A percentile compares a stretch with the other conserved stretches of the same genome.
Evolutionary conservation across 2,113 vertebrate species (phyloP).

Genomic region (Neogale vison): DNA sequence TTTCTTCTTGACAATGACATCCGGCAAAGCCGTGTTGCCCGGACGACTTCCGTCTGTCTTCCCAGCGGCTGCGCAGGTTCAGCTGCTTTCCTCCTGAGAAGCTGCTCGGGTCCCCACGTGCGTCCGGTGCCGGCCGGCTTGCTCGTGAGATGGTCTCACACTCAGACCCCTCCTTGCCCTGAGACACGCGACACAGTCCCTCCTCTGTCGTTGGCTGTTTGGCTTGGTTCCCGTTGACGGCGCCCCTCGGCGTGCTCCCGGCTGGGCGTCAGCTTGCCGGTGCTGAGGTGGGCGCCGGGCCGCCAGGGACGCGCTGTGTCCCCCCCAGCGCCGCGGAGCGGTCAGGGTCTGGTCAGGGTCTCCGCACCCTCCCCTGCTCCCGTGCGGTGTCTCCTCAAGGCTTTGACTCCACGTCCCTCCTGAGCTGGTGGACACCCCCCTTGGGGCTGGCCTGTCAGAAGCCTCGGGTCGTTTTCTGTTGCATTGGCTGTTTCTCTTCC

Average conservation of each 20-base stretch:
- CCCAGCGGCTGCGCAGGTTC: too few relatives aligned
- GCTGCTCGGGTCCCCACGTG: neutral
- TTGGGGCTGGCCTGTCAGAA: rapidly evolving
- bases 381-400: neutral
- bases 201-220: neutral
- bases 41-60: neutral
- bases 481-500: neutral
- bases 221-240: neutral
- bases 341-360: neutral
- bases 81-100: neutral
- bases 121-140: too few relatives aligned
- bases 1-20: neutral
- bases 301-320: too few relatives aligned
- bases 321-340: too few relatives aligned
- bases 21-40: neutral
- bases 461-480: neutral
- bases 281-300: too few relatives aligned
- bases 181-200: neutral
- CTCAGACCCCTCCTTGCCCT: too few relatives aligned
- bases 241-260: too few relatives aligned
- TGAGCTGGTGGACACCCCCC: neutral
- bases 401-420: neutral
- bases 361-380: too few relatives aligned
- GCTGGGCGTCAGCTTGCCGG: neutral
- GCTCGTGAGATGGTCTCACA: neutral